A percentile compares a stretch with the other conserved stretches of the same genome.
phyloP scores from a whole-genome alignment of 2,113 vertebrate genomes.

The Arizona elegans region DNA sequence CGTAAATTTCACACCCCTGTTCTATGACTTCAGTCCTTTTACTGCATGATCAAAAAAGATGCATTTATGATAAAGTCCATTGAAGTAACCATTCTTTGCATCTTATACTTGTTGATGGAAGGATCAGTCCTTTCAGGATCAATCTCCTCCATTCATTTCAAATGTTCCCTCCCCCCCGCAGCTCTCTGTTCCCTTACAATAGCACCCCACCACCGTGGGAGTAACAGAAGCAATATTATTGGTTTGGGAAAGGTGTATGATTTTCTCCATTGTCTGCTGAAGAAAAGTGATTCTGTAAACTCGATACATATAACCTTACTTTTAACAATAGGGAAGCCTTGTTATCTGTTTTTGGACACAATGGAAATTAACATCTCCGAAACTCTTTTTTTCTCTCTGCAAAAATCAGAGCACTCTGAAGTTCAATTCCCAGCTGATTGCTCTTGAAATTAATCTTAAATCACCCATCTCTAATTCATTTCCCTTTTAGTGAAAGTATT shows the following conservation, averaged over 20 bases:
- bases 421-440: slow-evolving; percentile 37
- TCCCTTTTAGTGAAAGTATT: slow-evolving; percentile 50
- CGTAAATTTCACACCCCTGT: no score
- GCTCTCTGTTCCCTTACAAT: background rate
- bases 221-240: background rate
- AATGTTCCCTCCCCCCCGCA: background rate
- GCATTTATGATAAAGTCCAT: background rate
- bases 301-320: background rate
- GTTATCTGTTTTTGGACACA: background rate
- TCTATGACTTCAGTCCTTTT: background rate
- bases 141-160: background rate
- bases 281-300: background rate
- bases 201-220: background rate
- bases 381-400: background rate
- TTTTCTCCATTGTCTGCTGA: background rate
- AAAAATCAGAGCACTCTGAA: slow-evolving; percentile 30
- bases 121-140: background rate
- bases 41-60: background rate
- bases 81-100: background rate
- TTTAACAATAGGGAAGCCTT: slow-evolving; percentile 7
- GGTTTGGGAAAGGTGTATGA: background rate
- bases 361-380: background rate
- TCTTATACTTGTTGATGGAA: background rate
- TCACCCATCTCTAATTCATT: slow-evolving; percentile 43
- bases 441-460: slow-evolving; percentile 55